Evolutionary conservation across 1,140 invertebrate genomes (phyloP).

Genomic region (Meloidogyne exigua): DNA sequence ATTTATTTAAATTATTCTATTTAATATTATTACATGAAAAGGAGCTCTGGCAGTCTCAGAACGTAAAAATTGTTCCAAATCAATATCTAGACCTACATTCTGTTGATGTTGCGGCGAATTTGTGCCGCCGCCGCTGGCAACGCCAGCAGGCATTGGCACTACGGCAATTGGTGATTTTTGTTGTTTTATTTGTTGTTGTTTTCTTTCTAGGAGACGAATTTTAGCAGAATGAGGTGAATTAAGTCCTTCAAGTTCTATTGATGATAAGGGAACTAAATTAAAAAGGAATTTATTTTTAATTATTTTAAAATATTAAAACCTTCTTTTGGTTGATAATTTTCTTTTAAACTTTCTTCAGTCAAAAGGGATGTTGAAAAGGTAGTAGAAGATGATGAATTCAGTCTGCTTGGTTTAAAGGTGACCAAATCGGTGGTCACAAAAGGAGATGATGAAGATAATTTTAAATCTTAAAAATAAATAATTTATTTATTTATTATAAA

Average conservation of each 20-base stretch:
- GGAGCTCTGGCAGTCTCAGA: slow-evolving; percentile 49
- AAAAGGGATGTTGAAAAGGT: background rate
- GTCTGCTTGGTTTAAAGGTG: background rate
- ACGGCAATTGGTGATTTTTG: background rate
- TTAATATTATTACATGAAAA: slow-evolving; percentile 39
- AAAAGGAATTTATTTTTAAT: background rate
- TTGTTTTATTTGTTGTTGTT: slow-evolving; percentile 3
- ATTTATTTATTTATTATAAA: background rate
- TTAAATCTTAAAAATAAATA: background rate
- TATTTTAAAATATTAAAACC: too few species aligned
- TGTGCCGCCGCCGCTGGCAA: slow-evolving; percentile 1
- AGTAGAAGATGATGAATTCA: background rate
- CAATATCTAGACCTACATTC: slow-evolving; percentile 13
- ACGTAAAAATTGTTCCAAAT: slow-evolving; percentile 49
- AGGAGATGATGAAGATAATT: background rate
- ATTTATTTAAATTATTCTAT: background rate
- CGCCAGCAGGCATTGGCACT: slow-evolving; percentile 15
- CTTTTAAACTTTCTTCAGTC: slow-evolving; percentile 6
- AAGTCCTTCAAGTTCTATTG: background rate
- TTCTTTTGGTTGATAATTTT: background rate
- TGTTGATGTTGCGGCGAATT: slow-evolving; percentile 20
- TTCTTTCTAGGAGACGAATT: background rate
- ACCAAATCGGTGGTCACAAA: background rate
- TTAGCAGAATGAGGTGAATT: background rate
- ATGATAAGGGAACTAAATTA: background rate